A percentile compares a stretch with the other conserved stretches of the same genome.
These are phyloP conservation scores for Nomia melanderi DNA, from an alignment of 1,140 invertebrate genomes.

Conservation along the genomic window DNA sequence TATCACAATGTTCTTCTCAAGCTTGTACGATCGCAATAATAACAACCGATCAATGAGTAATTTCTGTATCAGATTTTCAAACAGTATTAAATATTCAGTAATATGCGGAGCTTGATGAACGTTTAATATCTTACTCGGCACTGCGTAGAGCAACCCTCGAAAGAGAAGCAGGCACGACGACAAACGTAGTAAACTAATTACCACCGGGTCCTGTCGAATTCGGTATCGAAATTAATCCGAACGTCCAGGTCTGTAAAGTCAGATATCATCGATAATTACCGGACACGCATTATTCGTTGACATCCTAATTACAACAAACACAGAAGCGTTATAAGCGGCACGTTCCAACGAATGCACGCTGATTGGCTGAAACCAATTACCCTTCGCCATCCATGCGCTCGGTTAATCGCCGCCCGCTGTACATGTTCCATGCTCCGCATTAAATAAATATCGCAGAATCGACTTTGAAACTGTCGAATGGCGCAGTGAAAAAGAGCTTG, in stretches of 20 bases:
- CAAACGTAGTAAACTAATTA: slow-evolving; percentile 54
- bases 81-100: slow-evolving; percentile 34
- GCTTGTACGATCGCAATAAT: no score
- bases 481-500: not conserved
- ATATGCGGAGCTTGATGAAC: slow-evolving; percentile 20
- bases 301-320: slow-evolving; percentile 51
- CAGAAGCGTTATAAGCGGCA: slow-evolving; percentile 38
- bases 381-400: not conserved
- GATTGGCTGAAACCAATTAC: slow-evolving; percentile 48
- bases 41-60: not conserved
- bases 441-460: slow-evolving; percentile 29
- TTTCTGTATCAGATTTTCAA: slow-evolving; percentile 4
- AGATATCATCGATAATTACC: slow-evolving; percentile 58
- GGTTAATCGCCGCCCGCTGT: slow-evolving; percentile 28
- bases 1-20: no score
- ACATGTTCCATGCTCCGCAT: not conserved
- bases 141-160: not conserved
- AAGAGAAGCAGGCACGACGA: slow-evolving; percentile 26
- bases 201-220: slow-evolving; percentile 38
- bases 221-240: slow-evolving; percentile 51
- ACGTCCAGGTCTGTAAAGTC: slow-evolving; percentile 32
- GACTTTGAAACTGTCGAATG: not conserved
- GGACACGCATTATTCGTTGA: slow-evolving; percentile 54
- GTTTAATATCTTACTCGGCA: slow-evolving; percentile 27
- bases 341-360: slow-evolving; percentile 36